Percentiles rank a stretch among this genome's conserved stretches.
Conservation (phyloP, 2,888 invertebrate genomes). For the Epirrita christyi region DNA sequence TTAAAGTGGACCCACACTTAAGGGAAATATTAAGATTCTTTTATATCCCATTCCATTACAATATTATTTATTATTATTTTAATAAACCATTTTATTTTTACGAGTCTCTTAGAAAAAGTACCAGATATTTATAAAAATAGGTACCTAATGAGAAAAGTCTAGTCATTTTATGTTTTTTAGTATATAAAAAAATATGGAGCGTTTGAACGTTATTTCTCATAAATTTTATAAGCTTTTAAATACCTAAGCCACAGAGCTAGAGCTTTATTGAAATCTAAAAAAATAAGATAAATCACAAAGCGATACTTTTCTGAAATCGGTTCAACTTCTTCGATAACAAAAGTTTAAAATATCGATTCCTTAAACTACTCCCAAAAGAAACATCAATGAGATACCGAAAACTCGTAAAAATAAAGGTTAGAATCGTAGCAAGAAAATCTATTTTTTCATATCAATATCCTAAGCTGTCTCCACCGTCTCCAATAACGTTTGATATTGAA, state of each 20-base stretch:
- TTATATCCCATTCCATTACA: no score
- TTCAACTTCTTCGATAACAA: constrained; percentile 7
- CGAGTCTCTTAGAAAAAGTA: no score
- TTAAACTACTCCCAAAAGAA: constrained; percentile 20
- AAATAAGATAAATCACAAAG: not conserved
- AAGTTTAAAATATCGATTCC: constrained; percentile 15
- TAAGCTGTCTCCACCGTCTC: constrained; percentile 38
- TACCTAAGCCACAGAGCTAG: not conserved
- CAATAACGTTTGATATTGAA: constrained; percentile 42
- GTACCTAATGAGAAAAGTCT: no score
- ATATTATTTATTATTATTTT: no score
- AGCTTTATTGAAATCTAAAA: not conserved
- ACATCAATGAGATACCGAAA: constrained; percentile 20
- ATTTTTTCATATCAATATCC: constrained; percentile 42
- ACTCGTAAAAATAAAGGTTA: constrained; percentile 34
- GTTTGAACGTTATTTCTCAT: not conserved
- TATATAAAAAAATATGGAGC: not conserved
- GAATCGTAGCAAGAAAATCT: constrained; percentile 34
- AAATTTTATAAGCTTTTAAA: not conserved
- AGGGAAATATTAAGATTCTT: no score
- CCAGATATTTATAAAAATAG: no score
- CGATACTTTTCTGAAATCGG: not conserved
- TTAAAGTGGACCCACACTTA: no score
- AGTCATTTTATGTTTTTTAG: not conserved
- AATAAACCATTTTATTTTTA: no score